Conservation (phyloP, 2,113 vertebrate species). For the Strigops habroptila region DNA sequence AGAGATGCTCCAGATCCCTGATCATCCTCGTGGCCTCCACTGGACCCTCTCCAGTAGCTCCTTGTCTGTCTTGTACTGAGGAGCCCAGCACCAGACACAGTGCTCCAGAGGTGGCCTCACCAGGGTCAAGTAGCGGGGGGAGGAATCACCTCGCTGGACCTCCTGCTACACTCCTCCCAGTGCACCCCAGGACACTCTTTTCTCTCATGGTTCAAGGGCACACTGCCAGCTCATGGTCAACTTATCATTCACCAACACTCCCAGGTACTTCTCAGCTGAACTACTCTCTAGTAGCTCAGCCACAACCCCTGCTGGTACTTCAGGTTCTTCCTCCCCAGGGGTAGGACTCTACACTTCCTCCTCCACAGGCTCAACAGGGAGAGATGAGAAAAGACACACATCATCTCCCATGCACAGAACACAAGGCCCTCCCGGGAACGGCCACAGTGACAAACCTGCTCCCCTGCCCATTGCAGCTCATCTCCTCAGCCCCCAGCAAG, state of each 20-base stretch:
- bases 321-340: background rate
- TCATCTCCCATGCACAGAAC: rapidly evolving
- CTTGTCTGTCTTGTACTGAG: background rate
- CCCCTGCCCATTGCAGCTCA: background rate
- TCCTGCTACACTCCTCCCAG: background rate
- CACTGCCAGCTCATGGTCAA: background rate
- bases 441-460: background rate
- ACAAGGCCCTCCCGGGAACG: background rate
- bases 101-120: background rate
- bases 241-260: background rate
- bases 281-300: background rate
- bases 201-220: background rate
- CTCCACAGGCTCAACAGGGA: rapidly evolving
- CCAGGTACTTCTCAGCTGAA: background rate
- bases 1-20: background rate
- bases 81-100: background rate
- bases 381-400: rapidly evolving
- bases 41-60: background rate
- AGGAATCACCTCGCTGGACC: background rate
- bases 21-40: background rate
- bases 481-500: background rate
- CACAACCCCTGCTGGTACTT: background rate
- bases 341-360: background rate
- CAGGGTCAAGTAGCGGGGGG: background rate
- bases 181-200: background rate